Percentiles rank a stretch among this genome's conserved stretches.
Evolutionary conservation across 2,888 invertebrate genomes (phyloP).

Genomic region (Cephus pygmeus): DNA sequence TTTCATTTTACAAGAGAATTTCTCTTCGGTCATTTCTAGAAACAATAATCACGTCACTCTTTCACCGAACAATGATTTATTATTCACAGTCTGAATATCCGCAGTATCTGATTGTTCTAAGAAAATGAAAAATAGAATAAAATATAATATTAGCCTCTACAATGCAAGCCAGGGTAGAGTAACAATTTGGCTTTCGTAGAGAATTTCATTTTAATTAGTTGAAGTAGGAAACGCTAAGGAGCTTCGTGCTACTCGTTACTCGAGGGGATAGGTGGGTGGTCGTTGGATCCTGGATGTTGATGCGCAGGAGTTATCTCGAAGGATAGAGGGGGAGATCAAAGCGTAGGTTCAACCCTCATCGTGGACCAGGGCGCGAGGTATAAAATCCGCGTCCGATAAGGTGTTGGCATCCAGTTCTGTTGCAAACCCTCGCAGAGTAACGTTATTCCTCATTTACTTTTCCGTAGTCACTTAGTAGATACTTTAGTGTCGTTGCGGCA

Average conservation of each 20-base stretch:
- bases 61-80: not conserved
- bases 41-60: not conserved
- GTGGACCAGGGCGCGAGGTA: conserved; percentile 39
- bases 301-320: conserved; percentile 9
- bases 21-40: not conserved
- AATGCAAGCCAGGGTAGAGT: not conserved
- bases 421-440: conserved; percentile 28
- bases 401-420: conserved; percentile 46
- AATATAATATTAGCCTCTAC: not conserved
- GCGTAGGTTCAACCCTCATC: conserved; percentile 12
- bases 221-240: conserved; percentile 25
- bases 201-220: conserved; percentile 32
- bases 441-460: not conserved
- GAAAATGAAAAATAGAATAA: not conserved
- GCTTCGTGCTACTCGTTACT: conserved; percentile 16
- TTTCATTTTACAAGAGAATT: not conserved
- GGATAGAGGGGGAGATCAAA: not conserved
- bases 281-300: conserved; percentile 5
- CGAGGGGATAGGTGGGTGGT: conserved; percentile 16
- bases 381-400: conserved; percentile 49
- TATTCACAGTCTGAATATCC: not conserved
- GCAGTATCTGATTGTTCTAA: not conserved
- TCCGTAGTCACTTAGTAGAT: not conserved
- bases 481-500: not conserved
- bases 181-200: conserved; percentile 13